phyloP scores from a whole-genome alignment of 2,888 invertebrate genomes.

The Rhyacophila evoluta region DNA sequence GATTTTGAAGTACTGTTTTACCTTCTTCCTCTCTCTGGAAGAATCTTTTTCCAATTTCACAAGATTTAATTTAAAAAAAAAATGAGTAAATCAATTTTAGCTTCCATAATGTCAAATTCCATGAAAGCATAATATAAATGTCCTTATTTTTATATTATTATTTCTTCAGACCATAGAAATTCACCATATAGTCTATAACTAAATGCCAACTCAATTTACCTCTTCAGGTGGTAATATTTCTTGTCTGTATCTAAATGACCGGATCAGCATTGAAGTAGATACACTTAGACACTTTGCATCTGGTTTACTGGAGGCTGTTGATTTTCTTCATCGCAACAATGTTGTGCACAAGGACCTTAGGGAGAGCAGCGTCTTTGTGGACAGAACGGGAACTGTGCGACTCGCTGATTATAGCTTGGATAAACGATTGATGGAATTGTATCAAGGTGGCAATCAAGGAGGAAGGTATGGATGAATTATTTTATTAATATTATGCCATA shows the following conservation, averaged over 20 bases:
- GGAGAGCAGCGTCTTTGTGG: slow-evolving; percentile 80
- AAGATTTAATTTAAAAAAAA: too few species aligned
- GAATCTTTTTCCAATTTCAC: too few species aligned
- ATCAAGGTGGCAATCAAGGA: slow-evolving; percentile 62
- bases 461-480: slow-evolving; percentile 60
- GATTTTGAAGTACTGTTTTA: too few species aligned
- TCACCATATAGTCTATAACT: too few species aligned
- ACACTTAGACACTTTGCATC: slow-evolving; percentile 76
- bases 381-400: slow-evolving; percentile 72
- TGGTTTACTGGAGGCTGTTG: slow-evolving; percentile 80
- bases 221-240: slow-evolving; percentile 60
- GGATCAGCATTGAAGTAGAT: slow-evolving; percentile 67
- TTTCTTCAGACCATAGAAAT: too few species aligned
- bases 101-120: too few species aligned
- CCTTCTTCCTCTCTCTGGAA: too few species aligned
- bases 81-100: too few species aligned
- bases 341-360: slow-evolving; percentile 87
- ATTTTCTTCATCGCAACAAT: slow-evolving; percentile 83
- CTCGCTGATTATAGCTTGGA: slow-evolving; percentile 80
- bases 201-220: too few species aligned
- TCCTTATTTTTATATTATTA: too few species aligned
- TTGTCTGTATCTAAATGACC: slow-evolving; percentile 67
- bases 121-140: too few species aligned
- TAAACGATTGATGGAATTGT: slow-evolving; percentile 73
- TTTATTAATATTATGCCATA: not conserved